phyloP scores from a whole-genome alignment of 2,797 vertebrate species.

The Sciurus vulgaris region DNA sequence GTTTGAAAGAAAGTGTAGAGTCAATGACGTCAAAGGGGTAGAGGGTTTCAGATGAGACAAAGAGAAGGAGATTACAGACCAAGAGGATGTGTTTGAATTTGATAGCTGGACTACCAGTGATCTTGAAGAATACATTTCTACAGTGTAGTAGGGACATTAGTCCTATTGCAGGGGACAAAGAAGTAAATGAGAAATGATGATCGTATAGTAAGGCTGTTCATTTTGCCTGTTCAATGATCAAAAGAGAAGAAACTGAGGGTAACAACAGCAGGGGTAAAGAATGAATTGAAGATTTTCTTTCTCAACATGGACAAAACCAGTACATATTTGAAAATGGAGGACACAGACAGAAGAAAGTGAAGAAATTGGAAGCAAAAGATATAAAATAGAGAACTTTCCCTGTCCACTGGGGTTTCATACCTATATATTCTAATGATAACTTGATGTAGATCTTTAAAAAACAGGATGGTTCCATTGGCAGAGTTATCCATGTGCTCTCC shows the following conservation, averaged over 20 bases:
- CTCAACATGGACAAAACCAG: constrained; percentile 1
- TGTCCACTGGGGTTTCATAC: neutral
- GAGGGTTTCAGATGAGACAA: neutral
- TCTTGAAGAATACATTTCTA: neutral
- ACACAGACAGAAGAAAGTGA: neutral
- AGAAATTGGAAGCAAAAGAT: neutral
- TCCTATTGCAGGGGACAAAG: neutral
- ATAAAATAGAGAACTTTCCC: neutral
- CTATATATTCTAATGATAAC: neutral
- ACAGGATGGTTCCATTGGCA: neutral
- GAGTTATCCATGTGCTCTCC: neutral
- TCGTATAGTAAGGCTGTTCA: neutral
- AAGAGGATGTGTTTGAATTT: neutral
- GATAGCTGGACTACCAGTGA: neutral
- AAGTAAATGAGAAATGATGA: neutral
- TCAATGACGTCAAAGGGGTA: neutral
- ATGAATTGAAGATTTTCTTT: neutral
- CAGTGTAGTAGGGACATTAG: neutral
- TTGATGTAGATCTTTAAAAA: neutral
- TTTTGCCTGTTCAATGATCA: neutral
- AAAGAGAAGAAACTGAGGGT: neutral
- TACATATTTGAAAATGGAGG: neutral
- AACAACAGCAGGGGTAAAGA: neutral
- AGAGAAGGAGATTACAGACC: neutral
- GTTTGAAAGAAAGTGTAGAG: neutral